Evolutionary conservation across 2,888 invertebrate species (phyloP).

Genomic region (Blastobasis lacticolella): DNA sequence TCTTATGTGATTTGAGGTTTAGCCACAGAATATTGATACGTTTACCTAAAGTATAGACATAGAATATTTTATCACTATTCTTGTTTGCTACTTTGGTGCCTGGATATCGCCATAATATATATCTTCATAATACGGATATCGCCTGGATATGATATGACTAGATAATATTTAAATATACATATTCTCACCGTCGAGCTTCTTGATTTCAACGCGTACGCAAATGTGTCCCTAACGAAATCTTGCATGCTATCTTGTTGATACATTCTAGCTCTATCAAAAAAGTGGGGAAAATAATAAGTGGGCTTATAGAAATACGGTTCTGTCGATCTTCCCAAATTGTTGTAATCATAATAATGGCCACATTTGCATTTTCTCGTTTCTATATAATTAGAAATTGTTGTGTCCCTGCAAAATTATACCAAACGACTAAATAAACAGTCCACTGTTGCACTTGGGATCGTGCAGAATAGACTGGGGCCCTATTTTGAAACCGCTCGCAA

Average conservation of each 20-base stretch:
- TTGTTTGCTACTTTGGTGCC: no score
- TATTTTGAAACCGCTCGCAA: no score
- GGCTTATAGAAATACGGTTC: conserved; percentile 51
- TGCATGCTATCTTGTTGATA: conserved; percentile 50
- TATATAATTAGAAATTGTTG: conserved; percentile 35
- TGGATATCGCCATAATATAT: no score
- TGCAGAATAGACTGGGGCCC: no score
- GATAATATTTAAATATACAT: background rate
- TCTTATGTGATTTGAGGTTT: no score
- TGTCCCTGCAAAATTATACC: conserved; percentile 33
- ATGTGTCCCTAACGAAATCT: conserved; percentile 49
- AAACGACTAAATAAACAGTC: no score
- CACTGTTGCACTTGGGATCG: no score
- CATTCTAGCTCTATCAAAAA: conserved; percentile 51
- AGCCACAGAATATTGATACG: no score
- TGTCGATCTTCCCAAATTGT: conserved; percentile 30
- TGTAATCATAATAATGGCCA: conserved; percentile 50
- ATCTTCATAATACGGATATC: no score
- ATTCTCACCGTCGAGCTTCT: conserved; percentile 32
- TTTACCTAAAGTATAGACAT: no score
- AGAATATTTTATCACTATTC: no score
- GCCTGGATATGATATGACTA: no score
- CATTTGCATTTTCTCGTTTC: conserved; percentile 49
- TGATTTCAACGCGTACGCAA: conserved; percentile 39
- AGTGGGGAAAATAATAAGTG: conserved; percentile 33